Evolutionary conservation across 2,113 vertebrate genomes (phyloP), one percentile per base, ranked within the genome.

Genomic region (Telmatochromis sp.): DNA sequence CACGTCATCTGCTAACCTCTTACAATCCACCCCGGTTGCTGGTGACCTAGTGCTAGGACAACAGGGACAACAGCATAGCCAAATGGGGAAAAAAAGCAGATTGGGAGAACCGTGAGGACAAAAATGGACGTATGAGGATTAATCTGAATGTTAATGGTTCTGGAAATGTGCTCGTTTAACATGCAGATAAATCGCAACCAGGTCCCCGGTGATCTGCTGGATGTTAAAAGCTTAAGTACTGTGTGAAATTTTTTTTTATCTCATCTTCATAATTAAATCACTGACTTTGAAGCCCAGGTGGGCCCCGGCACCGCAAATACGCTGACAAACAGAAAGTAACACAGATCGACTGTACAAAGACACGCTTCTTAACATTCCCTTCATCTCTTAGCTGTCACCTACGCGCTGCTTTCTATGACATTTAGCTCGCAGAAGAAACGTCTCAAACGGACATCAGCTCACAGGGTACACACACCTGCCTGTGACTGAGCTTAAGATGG

Each of bases 361-460:
- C 73, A 23, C 60, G 78, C 84, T 87, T 87, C 51, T 89, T 63
- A 88, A 92, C 92, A 87, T 93, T 94, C 89, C 80, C 19, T 68
- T 82, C 87, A 71, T 83, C 86, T 80, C 87, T 82, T 71, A 35
- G 86, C 79, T 75, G 80, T 85, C 73, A 89, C 71, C 79, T 35
- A 47, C 80, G 71, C 17, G 79, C 82, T 15, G 85, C 78, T 80
- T 65, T 88, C 73, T 33, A 81, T 89, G 86, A 92, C 93, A 92
- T 92, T 91, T 80, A 92, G 35, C 87, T 89, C 83, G 78, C 82
- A 1, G 71, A 58, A 45, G 75, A 75, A 75, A 75, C 9, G 2
- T 26, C 71, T 6, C 45, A 65, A 60, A 87, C 11, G 5, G 63
- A 85, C 55, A 12, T 90, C 19, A 63, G 5, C 78, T 51, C 83